phyloP scores from a whole-genome alignment of 2,797 vertebrate genomes.

The Sebastes oblongus region DNA sequence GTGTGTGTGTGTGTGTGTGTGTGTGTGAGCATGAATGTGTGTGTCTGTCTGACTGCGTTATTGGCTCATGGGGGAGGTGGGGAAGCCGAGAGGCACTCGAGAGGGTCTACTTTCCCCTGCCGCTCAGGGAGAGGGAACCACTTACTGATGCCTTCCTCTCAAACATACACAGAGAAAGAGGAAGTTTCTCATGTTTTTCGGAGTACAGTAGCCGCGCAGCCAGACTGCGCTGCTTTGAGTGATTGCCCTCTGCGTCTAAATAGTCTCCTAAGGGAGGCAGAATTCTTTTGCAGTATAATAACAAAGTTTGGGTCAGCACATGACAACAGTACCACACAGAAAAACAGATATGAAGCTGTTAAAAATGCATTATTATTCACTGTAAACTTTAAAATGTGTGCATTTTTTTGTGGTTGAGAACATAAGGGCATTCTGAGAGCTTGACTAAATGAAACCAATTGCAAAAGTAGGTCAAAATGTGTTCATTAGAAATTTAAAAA shows the following conservation, averaged over 20 bases:
- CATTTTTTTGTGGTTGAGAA: not conserved
- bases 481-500: not conserved
- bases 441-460: not conserved
- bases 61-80: conserved; percentile 77
- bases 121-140: conserved; percentile 75
- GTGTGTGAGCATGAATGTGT: conserved; percentile 14
- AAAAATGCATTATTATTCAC: conserved; percentile 18
- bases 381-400: not conserved
- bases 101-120: conserved; percentile 81
- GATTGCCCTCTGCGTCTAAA: conserved; percentile 72
- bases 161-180: conserved; percentile 71
- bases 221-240: conserved; percentile 69
- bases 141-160: conserved; percentile 75
- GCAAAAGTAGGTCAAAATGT: conserved; percentile 30
- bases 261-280: conserved; percentile 65
- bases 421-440: not conserved
- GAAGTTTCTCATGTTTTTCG: conserved; percentile 80
- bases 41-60: conserved; percentile 62
- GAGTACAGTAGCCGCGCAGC: conserved; percentile 72
- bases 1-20: conserved; percentile 46
- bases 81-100: conserved; percentile 77
- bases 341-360: conserved; percentile 22
- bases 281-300: conserved; percentile 70
- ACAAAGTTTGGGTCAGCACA: conserved; percentile 64
- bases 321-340: conserved; percentile 56